Percentiles rank a stretch among this genome's conserved stretches.
Evolutionary conservation across 2,113 vertebrate genomes (phyloP).

Genomic region (Anser cygnoides): DNA sequence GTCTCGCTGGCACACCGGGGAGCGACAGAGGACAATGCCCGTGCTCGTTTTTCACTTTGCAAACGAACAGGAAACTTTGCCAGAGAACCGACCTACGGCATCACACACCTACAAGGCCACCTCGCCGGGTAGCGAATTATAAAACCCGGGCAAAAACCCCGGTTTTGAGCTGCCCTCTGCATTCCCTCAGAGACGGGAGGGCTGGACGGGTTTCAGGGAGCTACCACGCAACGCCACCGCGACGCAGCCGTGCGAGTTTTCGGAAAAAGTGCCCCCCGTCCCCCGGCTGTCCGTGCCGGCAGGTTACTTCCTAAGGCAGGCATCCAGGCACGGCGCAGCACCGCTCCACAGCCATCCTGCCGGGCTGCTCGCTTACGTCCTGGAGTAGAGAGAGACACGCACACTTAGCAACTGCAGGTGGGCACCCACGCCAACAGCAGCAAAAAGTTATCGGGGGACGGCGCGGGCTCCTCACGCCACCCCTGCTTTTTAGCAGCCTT

Average conservation of each 20-base stretch:
- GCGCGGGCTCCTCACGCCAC: neutral
- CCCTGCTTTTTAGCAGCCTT: neutral
- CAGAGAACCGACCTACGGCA: neutral
- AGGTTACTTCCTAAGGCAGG: neutral
- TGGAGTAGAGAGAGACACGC: conserved; percentile 6
- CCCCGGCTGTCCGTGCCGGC: neutral
- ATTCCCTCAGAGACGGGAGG: neutral
- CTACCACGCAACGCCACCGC: neutral
- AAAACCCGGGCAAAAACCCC: neutral
- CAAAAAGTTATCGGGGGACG: conserved; percentile 26
- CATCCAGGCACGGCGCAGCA: neutral
- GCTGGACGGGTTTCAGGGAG: neutral
- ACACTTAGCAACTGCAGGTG: conserved; percentile 6
- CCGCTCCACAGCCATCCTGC: neutral
- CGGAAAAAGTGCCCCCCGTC: neutral
- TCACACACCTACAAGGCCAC: accelerated
- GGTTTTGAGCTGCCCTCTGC: neutral
- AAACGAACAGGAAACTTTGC: neutral
- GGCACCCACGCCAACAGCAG: neutral
- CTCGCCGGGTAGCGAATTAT: neutral
- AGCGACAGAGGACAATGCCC: neutral
- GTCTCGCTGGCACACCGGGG: neutral
- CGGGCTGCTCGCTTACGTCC: neutral
- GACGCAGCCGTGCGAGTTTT: neutral
- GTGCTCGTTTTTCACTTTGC: neutral